A percentile compares a stretch with the other conserved stretches of the same genome.
phyloP scores from a whole-genome alignment of 2,113 vertebrate species.

The Indicator maculatus region DNA sequence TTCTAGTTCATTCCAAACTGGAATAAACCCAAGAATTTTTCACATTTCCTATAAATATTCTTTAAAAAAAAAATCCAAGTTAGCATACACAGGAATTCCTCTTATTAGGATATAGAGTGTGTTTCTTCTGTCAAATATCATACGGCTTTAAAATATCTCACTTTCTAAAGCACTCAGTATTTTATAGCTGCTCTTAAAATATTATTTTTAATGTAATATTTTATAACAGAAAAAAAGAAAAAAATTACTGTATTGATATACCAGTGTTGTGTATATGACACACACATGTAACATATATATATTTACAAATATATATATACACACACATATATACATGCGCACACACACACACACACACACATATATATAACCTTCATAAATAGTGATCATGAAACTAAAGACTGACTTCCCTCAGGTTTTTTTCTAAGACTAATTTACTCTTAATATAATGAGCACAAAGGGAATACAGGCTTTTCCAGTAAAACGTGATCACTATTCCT shows the following conservation, averaged over 20 bases:
- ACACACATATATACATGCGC: neutral
- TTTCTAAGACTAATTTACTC: neutral
- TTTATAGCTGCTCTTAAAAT: neutral
- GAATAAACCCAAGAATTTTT: slow-evolving; percentile 21
- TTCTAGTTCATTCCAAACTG: slow-evolving; percentile 30
- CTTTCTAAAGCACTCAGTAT: neutral
- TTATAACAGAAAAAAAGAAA: neutral
- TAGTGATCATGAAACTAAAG: neutral
- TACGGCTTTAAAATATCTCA: neutral
- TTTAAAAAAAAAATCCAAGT: slow-evolving; percentile 3
- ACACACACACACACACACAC: neutral
- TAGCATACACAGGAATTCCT: neutral
- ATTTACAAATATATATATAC: neutral
- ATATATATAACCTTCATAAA: neutral
- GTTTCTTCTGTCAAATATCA: neutral
- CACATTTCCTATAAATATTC: neutral
- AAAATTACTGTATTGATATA: neutral
- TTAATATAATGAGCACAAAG: neutral
- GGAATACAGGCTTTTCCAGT: neutral
- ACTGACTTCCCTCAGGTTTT: neutral
- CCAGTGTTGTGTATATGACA: neutral
- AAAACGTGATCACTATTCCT: neutral
- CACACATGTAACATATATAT: neutral
- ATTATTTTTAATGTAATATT: neutral
- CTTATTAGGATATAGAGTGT: neutral